Evolutionary conservation across 2,888 invertebrate species (phyloP), one percentile per base, ranked within the genome.

Genomic region (Caenorhabditis sp.): DNA sequence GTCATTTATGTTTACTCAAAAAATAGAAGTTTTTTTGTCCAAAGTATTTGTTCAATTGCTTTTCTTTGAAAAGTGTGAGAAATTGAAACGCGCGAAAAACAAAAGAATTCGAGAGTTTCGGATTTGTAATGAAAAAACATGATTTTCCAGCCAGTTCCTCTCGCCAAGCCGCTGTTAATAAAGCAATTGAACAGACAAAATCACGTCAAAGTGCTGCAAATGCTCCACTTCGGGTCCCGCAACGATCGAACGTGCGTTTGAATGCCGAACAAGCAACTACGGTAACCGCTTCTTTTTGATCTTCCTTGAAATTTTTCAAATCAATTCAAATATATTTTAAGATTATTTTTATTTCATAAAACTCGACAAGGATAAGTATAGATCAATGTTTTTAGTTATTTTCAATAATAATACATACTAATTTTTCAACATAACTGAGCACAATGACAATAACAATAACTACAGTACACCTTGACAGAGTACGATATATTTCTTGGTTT

Each of bases 131-230:
- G 3, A n/a, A 52, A 52, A 56, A 56, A 14, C 17, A 21, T n/a
- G 27, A 3, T 5, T n/a, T 56, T 27, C 4, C 26, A 50, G 59
- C 43, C 31, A 31, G 31, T 26, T 25, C 69, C 26, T 77, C 80
- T 14, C 68, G 80, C 36, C 77, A 77, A 74, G 77, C 77, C 36
- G 76, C 77, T 23, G 81, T 81, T 25, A 81, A 77, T 59, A 58
- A 58, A 50, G 81, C 81, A 49, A 81, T 81, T 60, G 81, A 81
- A 61, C 81, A 81, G 67, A 81, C 81, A 27, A 81, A 81, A 52
- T 77, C 78, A 3, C 58, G 81, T 25, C 67, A 74, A 23, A 73
- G 68, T 3, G 59, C 72, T n/a, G 70, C 77, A 10, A 64, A 71
- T 21, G 27, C 70, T 14, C 76, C 77, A 26, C 54, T 66, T 3